These are phyloP conservation scores for Oasisia sp. DNA, from an alignment of 2,888 invertebrate genomes.

Conservation along the genomic window DNA sequence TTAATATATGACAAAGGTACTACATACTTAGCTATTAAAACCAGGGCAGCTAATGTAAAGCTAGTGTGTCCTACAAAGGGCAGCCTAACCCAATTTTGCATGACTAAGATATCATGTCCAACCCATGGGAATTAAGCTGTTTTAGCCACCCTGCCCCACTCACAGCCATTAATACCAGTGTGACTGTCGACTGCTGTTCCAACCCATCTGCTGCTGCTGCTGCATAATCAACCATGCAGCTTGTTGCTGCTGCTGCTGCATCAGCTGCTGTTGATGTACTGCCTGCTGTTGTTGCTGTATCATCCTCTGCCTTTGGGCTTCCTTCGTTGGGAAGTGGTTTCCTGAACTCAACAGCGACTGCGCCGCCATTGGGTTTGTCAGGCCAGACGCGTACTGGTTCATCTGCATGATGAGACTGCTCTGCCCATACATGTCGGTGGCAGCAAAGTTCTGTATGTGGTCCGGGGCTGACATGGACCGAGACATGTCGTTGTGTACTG, in stretches of 20 bases:
- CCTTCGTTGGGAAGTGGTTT: neutral
- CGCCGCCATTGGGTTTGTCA: conserved; percentile 1
- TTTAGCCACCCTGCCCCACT: neutral
- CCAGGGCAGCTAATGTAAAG: neutral
- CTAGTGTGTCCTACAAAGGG: neutral
- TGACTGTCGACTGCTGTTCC: neutral
- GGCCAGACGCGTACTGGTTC: neutral
- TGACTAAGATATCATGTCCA: too few species aligned
- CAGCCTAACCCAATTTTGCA: too few species aligned
- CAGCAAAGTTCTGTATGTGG: neutral
- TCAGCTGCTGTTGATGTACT: neutral
- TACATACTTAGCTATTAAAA: neutral
- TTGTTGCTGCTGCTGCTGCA: neutral
- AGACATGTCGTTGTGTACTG: neutral
- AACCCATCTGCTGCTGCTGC: neutral
- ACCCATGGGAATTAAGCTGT: neutral
- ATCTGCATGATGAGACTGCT: neutral
- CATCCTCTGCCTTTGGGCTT: neutral
- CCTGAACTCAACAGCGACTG: neutral
- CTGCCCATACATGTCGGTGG: neutral
- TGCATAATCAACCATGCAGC: neutral
- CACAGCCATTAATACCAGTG: neutral
- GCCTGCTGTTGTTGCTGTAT: neutral
- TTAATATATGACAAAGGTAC: neutral
- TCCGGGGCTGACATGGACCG: neutral